These are phyloP conservation scores for Eristalinus sepulchralis DNA, from an alignment of 2,888 invertebrate species.

Conservation along the genomic window DNA sequence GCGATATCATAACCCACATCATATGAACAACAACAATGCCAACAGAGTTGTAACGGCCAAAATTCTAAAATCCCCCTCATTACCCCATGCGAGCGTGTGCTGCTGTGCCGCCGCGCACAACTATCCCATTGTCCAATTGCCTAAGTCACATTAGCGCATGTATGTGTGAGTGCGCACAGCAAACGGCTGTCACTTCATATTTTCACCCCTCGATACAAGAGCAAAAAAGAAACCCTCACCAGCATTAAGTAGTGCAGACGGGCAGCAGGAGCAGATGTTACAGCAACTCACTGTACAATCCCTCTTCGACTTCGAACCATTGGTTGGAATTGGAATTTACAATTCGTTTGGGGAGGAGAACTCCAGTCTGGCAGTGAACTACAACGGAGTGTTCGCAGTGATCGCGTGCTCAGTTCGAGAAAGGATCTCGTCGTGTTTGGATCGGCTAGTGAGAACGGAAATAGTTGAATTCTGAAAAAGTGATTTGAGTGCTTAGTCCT, in stretches of 20 bases:
- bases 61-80: slow-evolving; percentile 45
- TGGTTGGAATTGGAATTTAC: slow-evolving; percentile 16
- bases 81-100: slow-evolving; percentile 17
- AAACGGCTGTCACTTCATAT: slow-evolving; percentile 63
- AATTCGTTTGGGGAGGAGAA: slow-evolving; percentile 39
- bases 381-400: slow-evolving; percentile 31
- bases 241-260: slow-evolving; percentile 56
- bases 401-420: slow-evolving; percentile 68
- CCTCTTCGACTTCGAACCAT: slow-evolving; percentile 23
- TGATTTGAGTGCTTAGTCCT: not conserved
- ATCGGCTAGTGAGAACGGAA: slow-evolving; percentile 6
- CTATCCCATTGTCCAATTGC: slow-evolving; percentile 47
- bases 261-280: slow-evolving; percentile 69
- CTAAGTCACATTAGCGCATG: slow-evolving; percentile 54
- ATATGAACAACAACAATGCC: not conserved
- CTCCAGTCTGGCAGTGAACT: slow-evolving; percentile 5
- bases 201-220: slow-evolving; percentile 58
- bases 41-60: slow-evolving; percentile 63
- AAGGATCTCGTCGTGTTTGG: slow-evolving; percentile 61
- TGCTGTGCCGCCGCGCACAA: slow-evolving; percentile 5
- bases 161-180: slow-evolving; percentile 33
- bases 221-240: slow-evolving; percentile 51
- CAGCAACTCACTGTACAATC: slow-evolving; percentile 22
- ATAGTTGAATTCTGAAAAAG: slow-evolving; percentile 9
- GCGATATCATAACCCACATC: slow-evolving; percentile 41